Conservation (phyloP, 2,113 vertebrate species). For the Melanotaenia duboulayi region DNA sequence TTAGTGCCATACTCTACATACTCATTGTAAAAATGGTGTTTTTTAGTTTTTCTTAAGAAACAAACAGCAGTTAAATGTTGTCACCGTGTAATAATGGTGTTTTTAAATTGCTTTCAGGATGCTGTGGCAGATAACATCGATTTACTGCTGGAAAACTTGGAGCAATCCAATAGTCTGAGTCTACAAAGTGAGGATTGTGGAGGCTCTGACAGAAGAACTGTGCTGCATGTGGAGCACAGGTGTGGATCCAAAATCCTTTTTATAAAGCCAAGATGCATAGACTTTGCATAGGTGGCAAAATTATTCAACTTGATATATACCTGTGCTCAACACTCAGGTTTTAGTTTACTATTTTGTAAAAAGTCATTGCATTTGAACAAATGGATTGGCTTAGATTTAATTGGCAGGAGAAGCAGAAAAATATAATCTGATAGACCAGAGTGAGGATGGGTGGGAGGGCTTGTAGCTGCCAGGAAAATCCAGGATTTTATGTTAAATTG, state of each 20-base stretch:
- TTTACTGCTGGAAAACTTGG: constrained; percentile 87
- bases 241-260: constrained; percentile 57
- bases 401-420: background rate
- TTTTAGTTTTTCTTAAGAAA: background rate
- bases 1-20: background rate
- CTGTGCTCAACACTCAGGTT: too few relatives aligned
- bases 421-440: background rate
- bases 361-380: too few relatives aligned
- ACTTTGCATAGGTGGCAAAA: background rate
- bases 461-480: too few relatives aligned
- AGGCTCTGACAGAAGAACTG: constrained; percentile 77
- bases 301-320: too few relatives aligned
- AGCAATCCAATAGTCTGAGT: constrained; percentile 79
- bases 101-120: constrained; percentile 65
- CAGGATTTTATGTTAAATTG: too few relatives aligned
- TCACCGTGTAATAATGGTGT: background rate
- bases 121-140: constrained; percentile 85
- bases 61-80: background rate
- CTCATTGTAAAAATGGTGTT: background rate
- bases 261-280: background rate
- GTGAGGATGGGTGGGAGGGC: too few relatives aligned
- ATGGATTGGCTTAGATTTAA: too few relatives aligned
- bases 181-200: constrained; percentile 77
- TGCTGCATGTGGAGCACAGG: constrained; percentile 95
- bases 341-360: too few relatives aligned